Conservation (phyloP, 2,888 invertebrate genomes). For the Dryobota labecula region DNA sequence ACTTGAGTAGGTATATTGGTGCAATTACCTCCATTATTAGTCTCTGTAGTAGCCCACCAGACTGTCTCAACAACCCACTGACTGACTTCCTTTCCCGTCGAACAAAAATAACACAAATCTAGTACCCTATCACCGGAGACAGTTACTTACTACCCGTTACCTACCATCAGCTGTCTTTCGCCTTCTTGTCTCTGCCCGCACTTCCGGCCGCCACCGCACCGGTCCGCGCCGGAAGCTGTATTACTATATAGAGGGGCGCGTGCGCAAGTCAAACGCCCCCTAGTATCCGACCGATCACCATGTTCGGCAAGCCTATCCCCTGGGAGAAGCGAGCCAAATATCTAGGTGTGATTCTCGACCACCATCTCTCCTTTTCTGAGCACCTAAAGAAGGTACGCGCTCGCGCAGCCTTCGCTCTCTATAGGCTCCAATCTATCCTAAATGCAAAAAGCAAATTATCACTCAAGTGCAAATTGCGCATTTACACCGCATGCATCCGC, state of each 20-base stretch:
- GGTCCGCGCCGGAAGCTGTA: constrained; percentile 31
- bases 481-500: too few relatives aligned
- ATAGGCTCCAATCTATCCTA: too few relatives aligned
- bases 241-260: constrained; percentile 42
- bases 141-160: constrained; percentile 15
- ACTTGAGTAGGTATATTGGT: neutral
- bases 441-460: too few relatives aligned
- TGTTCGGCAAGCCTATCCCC: too few relatives aligned
- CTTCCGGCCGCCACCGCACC: constrained; percentile 40
- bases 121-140: neutral
- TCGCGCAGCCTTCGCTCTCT: too few relatives aligned
- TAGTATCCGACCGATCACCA: too few relatives aligned
- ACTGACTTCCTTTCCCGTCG: neutral
- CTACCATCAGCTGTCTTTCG: constrained; percentile 25
- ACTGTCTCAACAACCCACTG: constrained; percentile 1
- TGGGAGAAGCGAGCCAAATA: too few relatives aligned
- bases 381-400: too few relatives aligned
- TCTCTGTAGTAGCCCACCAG: neutral
- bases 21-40: neutral
- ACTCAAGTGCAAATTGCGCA: too few relatives aligned
- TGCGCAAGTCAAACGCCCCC: too few relatives aligned
- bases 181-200: constrained; percentile 7
- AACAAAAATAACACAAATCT: constrained; percentile 1
- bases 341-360: too few relatives aligned
- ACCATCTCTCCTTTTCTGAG: too few relatives aligned